Conservation (phyloP, 2,888 invertebrate genomes). For the Sympetrum striolatum region DNA sequence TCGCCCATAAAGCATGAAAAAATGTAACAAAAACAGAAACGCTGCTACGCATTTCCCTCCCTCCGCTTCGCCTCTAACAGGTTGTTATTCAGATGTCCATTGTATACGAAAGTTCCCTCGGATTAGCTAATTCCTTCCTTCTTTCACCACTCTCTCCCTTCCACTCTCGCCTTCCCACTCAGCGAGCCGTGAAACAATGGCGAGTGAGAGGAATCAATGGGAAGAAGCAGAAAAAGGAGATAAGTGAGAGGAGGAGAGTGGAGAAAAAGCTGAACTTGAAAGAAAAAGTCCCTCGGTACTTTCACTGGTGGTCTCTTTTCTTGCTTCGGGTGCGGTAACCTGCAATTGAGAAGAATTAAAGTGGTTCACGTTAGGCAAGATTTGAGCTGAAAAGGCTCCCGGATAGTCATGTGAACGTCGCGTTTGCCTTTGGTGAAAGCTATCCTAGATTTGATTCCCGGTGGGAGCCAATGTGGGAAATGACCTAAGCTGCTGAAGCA, state of each 20-base stretch:
- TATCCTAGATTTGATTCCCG: no score
- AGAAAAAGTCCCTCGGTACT: neutral
- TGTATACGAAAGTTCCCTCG: slow-evolving; percentile 7
- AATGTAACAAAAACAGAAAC: neutral
- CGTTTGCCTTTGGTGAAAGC: no score
- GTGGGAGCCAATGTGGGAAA: no score
- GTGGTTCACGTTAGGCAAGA: no score
- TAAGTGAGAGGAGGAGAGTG: neutral
- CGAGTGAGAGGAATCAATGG: neutral
- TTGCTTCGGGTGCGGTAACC: no score
- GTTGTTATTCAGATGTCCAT: neutral
- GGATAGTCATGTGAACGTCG: no score
- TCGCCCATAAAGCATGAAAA: neutral
- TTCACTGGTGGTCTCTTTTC: neutral
- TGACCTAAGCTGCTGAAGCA: no score
- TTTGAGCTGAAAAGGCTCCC: no score
- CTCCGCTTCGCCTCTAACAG: neutral
- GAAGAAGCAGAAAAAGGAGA: neutral
- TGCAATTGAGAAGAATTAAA: no score
- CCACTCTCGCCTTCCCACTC: neutral
- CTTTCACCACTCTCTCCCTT: neutral
- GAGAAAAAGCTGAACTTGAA: neutral
- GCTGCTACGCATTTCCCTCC: neutral
- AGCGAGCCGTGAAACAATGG: neutral
- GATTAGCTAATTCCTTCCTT: neutral